Conservation (phyloP, 2,113 vertebrate genomes). For the Odontophorus gujanensis region DNA sequence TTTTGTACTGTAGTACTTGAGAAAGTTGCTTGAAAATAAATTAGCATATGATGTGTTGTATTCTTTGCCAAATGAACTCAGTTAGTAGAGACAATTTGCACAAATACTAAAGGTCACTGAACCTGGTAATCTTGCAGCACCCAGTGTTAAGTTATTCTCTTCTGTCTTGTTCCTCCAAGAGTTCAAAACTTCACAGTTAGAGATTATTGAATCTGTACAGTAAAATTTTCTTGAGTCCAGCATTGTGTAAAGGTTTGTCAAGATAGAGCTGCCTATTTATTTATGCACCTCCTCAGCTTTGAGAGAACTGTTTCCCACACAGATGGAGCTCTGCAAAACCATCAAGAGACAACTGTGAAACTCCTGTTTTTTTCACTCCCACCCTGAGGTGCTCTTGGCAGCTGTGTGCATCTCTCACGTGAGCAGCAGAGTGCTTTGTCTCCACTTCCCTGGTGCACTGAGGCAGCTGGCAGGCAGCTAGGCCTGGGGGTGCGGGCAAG, state of each 20-base stretch:
- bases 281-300: fast-evolving
- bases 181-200: not conserved
- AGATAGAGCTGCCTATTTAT: not conserved
- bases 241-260: not conserved
- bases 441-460: not conserved
- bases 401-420: fast-evolving
- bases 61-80: not conserved
- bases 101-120: not conserved
- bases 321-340: not conserved
- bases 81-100: not conserved
- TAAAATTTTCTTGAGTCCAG: not conserved
- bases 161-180: not conserved
- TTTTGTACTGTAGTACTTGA: not conserved
- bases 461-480: not conserved
- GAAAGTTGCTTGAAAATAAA: not conserved
- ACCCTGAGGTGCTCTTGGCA: not conserved
- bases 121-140: not conserved
- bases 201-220: not conserved
- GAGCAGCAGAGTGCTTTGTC: not conserved
- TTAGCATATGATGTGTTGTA: not conserved
- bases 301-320: fast-evolving
- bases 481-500: not conserved
- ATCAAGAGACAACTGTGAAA: fast-evolving
- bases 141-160: not conserved
- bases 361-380: not conserved